A percentile compares a stretch with the other conserved stretches of the same genome.
phyloP scores from a whole-genome alignment of 2,888 invertebrate species.

The Mythimna impura region DNA sequence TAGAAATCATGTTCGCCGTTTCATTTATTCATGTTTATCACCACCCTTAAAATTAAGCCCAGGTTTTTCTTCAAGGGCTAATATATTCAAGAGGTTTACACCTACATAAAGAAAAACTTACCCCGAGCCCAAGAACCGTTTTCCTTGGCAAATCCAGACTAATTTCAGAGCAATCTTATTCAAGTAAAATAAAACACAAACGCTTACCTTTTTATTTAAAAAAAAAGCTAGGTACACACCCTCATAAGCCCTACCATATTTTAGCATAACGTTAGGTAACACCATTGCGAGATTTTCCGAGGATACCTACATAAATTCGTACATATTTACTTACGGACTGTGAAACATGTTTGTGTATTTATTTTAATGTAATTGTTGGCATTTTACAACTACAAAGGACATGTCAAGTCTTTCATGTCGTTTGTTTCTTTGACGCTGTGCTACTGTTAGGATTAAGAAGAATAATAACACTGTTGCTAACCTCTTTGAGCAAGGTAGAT shows the following conservation, averaged over 20 bases:
- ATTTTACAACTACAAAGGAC: slow-evolving; percentile 50
- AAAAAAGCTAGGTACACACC: slow-evolving; percentile 10
- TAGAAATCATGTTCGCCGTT: background rate
- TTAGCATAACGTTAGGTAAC: slow-evolving; percentile 38
- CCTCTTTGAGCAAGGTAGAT: slow-evolving; percentile 1
- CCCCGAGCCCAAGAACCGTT: slow-evolving; percentile 11
- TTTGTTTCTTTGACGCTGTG: slow-evolving; percentile 30
- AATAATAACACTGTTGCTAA: slow-evolving; percentile 19
- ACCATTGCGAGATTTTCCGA: slow-evolving; percentile 11
- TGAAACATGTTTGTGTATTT: slow-evolving; percentile 34
- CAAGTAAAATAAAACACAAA: slow-evolving; percentile 41
- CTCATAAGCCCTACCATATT: slow-evolving; percentile 30
- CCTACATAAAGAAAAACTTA: background rate
- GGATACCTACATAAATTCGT: background rate
- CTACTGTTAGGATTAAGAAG: slow-evolving; percentile 7
- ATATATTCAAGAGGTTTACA: slow-evolving; percentile 9
- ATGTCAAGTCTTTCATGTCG: slow-evolving; percentile 45
- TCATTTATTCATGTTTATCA: slow-evolving; percentile 2
- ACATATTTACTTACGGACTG: slow-evolving; percentile 10
- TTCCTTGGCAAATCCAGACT: slow-evolving; percentile 31
- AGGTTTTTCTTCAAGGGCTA: background rate
- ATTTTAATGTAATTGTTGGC: slow-evolving; percentile 53
- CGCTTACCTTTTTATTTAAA: slow-evolving; percentile 9
- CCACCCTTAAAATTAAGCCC: background rate
- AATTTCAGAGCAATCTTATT: slow-evolving; percentile 35